These are phyloP conservation scores for Gymnodraco acuticeps DNA, from an alignment of 2,797 vertebrate genomes.

Conservation along the genomic window DNA sequence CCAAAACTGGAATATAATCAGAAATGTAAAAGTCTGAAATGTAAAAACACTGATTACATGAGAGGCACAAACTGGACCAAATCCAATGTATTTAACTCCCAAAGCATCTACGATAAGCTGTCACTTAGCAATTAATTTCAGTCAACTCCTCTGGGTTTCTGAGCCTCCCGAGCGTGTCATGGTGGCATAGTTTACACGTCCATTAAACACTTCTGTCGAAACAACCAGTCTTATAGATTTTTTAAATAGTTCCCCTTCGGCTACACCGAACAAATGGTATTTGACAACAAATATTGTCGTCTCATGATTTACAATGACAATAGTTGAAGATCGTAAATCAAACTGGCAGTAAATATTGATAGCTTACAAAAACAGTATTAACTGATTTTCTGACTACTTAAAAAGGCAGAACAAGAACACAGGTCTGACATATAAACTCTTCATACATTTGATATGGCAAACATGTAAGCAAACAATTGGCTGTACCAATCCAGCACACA, in stretches of 20 bases:
- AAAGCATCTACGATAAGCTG: slow-evolving; percentile 6
- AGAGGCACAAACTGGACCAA: slow-evolving; percentile 12
- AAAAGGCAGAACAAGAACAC: background rate
- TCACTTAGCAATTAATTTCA: slow-evolving; percentile 23
- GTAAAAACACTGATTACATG: slow-evolving; percentile 12
- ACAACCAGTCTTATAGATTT: slow-evolving; percentile 12
- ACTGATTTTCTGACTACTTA: background rate
- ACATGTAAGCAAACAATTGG: background rate
- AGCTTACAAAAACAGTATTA: background rate
- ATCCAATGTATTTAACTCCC: slow-evolving; percentile 20
- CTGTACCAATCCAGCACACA: background rate
- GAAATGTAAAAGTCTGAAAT: background rate
- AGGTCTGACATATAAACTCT: background rate
- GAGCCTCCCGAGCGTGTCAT: slow-evolving; percentile 9
- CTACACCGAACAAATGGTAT: slow-evolving; percentile 5
- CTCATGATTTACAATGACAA: slow-evolving; percentile 1
- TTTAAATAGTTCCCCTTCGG: slow-evolving; percentile 29
- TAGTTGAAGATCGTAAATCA: background rate
- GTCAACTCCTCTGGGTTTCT: slow-evolving; percentile 15
- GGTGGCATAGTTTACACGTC: slow-evolving; percentile 19
- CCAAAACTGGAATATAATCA: background rate
- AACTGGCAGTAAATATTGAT: background rate
- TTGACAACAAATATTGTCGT: slow-evolving; percentile 2
- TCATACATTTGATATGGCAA: background rate
- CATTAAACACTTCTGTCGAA: slow-evolving; percentile 29